Evolutionary conservation across 53 echinoderm and acorn worm species (phyloP).

Genomic region (Patiria pectinifera): DNA sequence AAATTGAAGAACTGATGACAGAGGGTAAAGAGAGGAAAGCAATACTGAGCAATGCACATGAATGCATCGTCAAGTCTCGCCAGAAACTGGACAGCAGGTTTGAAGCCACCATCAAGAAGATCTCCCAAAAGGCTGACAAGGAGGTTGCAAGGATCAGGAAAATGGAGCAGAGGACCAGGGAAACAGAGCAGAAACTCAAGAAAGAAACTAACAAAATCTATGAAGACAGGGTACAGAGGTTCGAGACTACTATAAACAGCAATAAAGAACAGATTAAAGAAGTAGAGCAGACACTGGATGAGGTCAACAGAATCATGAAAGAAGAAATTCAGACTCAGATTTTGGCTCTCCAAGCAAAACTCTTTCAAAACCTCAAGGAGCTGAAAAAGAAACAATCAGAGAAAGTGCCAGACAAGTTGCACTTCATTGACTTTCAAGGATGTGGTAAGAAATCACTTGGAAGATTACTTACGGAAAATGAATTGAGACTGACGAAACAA

Average conservation of each 20-base stretch:
- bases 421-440: constrained; percentile 25
- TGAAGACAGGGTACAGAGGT: constrained; percentile 13
- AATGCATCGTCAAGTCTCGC: neutral
- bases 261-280: neutral
- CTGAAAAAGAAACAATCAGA: neutral
- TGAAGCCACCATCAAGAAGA: constrained; percentile 2
- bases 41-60: neutral
- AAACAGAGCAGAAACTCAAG: constrained; percentile 7
- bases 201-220: neutral
- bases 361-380: neutral
- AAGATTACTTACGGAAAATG: neutral
- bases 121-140: constrained; percentile 30
- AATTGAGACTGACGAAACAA: neutral
- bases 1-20: neutral
- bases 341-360: neutral
- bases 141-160: constrained; percentile 38
- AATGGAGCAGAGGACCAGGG: too few relatives aligned
- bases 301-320: neutral
- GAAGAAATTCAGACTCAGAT: neutral
- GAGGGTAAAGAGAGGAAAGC: neutral
- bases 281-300: constrained; percentile 5
- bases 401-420: neutral
- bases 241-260: neutral
- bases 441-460: neutral
- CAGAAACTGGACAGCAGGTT: constrained; percentile 32